Base-by-base conservation (phyloP, 2,797 vertebrate species). In the Siniperca scherzeri region DNA sequence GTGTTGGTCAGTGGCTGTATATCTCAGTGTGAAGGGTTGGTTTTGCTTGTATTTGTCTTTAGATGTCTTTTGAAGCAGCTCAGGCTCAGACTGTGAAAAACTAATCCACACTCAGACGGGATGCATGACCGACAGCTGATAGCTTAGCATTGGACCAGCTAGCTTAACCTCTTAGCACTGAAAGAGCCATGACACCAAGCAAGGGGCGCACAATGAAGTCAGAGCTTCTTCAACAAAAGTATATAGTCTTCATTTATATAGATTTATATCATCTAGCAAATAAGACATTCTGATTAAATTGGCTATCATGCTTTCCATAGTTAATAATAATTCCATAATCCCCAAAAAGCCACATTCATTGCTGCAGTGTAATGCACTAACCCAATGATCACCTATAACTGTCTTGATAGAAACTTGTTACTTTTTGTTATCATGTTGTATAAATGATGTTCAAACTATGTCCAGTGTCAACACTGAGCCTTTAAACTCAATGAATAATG, bases 21-120 rank as follows among this genome's bases (percentile, higher is more conserved):
- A 83, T 83, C 67, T 83, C 62, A 17, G 46, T 50, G 70, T 78
- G 79, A 77, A 52, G 33, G 16, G 4, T 40, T 30, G n/a, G 14
- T 19, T 77, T 21, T 62, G 46, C 16, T 74, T 27, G 17, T 30
- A 46, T 81, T 75, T 72, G 57, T 81, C 74, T 61, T 68, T 2
- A 60, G 30, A 36, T n/a, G 33, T 80, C 48, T 77, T 42, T 11
- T 33, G 40, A 38, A 59, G 46, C 52, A 14, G 69, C 36, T 70
- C 57, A 25, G 9, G 10, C 40, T 12, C 72, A 30, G 30, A 30
- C 30, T 30, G 30, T 30, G 57, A 66, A 53, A 64, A 60, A 53
- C 57, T 10, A 13, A 56, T 30, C 11, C 59, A 19, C 46, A 7
- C n/a, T 68, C 30, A 50, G 56, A 33, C 40, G 12, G 40, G 2